A percentile compares a stretch with the other conserved stretches of the same genome.
phyloP scores from a whole-genome alignment of 2,888 invertebrate species.

The Physocephala rufipes region DNA sequence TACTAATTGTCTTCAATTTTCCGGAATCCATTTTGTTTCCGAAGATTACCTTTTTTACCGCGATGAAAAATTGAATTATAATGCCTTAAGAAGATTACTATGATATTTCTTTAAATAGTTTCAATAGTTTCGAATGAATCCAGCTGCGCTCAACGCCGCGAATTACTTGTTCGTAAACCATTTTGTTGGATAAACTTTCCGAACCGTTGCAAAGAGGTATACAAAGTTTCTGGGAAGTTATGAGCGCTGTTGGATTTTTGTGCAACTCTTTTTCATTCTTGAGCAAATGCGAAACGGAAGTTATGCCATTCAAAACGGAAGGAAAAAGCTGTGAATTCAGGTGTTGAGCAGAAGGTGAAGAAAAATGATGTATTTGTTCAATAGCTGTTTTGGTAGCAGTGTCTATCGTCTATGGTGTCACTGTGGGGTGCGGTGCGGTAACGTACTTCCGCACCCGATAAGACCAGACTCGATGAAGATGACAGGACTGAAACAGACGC shows the following conservation, averaged over 20 bases:
- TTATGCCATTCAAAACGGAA: conserved; percentile 6
- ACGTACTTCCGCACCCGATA: background rate
- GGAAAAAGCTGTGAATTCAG: conserved; percentile 12
- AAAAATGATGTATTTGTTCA: conserved; percentile 34
- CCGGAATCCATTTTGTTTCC: too few species aligned
- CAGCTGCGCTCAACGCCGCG: conserved; percentile 9
- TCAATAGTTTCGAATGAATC: background rate
- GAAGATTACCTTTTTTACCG: too few species aligned
- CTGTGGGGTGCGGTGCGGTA: background rate
- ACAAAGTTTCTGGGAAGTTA: conserved; percentile 25
- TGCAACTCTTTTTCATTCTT: background rate
- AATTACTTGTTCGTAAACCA: background rate
- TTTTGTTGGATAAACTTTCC: conserved; percentile 20
- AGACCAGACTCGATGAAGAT: background rate
- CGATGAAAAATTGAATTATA: conserved; percentile 5
- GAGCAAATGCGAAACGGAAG: background rate
- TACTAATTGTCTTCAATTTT: too few species aligned
- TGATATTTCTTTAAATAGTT: conserved; percentile 23
- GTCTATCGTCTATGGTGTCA: background rate
- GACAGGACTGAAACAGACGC: conserved; percentile 37
- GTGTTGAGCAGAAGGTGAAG: conserved; percentile 7
- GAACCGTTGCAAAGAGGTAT: too few species aligned
- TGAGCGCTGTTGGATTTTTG: background rate
- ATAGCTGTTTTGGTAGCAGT: background rate
- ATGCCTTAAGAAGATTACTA: conserved; percentile 2